These are phyloP conservation scores for Sphinx pinastri DNA, from an alignment of 2,888 invertebrate genomes.

Conservation along the genomic window DNA sequence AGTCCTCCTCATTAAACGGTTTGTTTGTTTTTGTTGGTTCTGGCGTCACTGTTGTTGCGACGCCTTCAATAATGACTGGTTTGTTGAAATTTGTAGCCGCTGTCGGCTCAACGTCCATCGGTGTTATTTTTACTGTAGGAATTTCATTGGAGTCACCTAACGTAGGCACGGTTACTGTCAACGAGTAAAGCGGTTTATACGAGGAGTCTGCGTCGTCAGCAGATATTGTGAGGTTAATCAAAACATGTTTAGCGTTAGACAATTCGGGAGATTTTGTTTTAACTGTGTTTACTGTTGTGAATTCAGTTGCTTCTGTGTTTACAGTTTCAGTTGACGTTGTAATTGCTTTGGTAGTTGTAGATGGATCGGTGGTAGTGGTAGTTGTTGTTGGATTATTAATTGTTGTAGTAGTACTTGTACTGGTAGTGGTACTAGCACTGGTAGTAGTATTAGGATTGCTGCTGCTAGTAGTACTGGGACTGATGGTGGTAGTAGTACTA, in stretches of 20 bases:
- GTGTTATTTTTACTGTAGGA: constrained; percentile 83
- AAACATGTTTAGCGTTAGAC: constrained; percentile 85
- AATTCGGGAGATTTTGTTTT: constrained; percentile 64
- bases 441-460: background rate
- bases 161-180: constrained; percentile 92
- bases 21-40: constrained; percentile 48
- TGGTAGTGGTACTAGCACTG: background rate
- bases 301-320: constrained; percentile 39
- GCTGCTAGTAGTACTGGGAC: background rate
- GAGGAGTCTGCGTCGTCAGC: constrained; percentile 83
- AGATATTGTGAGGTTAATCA: constrained; percentile 92
- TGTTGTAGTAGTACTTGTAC: background rate
- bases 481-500: background rate
- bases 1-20: constrained; percentile 54
- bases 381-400: background rate
- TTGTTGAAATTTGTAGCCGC: constrained; percentile 72
- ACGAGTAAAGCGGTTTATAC: constrained; percentile 88
- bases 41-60: background rate
- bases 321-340: background rate
- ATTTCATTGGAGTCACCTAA: constrained; percentile 78
- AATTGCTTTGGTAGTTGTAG: background rate
- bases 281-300: constrained; percentile 55
- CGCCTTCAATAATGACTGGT: constrained; percentile 68
- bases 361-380: background rate
- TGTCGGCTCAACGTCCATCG: constrained; percentile 72